These are phyloP conservation scores for Stratiomys singularior DNA, from an alignment of 2,888 invertebrate species.

Conservation along the genomic window DNA sequence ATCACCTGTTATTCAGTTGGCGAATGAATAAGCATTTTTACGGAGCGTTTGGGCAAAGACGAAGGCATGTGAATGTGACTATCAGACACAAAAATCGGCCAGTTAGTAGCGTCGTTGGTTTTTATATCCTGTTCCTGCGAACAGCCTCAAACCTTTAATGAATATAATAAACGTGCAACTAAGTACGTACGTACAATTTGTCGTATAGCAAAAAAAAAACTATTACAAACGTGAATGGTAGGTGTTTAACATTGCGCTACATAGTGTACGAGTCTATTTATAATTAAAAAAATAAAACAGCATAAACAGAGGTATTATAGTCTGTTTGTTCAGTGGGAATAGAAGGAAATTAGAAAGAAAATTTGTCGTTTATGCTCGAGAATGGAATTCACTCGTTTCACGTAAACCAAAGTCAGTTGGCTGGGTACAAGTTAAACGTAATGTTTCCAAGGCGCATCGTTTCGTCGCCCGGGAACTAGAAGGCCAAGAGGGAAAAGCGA, in stretches of 20 bases:
- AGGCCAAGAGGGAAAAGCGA: not conserved
- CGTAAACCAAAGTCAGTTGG: not conserved
- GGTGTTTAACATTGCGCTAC: not conserved
- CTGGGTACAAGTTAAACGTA: not conserved
- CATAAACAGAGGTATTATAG: not conserved
- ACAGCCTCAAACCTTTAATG: not conserved
- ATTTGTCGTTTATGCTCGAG: not conserved
- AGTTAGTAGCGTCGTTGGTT: not conserved
- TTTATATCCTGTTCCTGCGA: conserved; percentile 15
- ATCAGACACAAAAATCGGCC: conserved; percentile 6
- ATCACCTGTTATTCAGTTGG: conserved; percentile 25
- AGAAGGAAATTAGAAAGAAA: not conserved
- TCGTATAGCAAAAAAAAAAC: not conserved
- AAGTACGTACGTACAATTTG: not conserved
- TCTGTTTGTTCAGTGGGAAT: not conserved
- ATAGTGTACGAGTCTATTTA: not conserved
- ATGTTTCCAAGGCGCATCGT: not conserved
- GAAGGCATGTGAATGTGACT: not conserved
- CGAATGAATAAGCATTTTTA: conserved; percentile 21
- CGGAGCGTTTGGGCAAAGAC: not conserved
- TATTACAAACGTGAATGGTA: not conserved
- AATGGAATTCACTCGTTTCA: not conserved
- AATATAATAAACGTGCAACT: conserved; percentile 16
- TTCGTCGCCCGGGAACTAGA: not conserved
- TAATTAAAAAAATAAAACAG: conserved; percentile 3